Evolutionary conservation across 2,113 vertebrate genomes (phyloP), one percentile per base, ranked within the genome.

Genomic region (Accipiter cooperii): DNA sequence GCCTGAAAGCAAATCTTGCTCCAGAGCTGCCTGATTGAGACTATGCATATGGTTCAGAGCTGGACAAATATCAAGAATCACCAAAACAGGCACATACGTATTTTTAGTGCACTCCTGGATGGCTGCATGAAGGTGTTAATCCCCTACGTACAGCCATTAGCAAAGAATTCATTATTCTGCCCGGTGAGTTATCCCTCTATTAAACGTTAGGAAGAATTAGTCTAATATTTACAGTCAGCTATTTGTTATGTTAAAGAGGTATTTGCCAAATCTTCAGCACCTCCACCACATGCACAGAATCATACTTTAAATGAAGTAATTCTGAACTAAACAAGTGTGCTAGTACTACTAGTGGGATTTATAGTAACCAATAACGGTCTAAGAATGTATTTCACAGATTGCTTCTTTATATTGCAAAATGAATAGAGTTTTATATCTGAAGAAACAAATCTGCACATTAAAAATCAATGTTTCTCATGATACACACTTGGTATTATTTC

Each of bases 391-490:
- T 97, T 98, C 87, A 97, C 83, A 97, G 97, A 97, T 97, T 97
- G 91, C 77, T 97, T 96, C 95, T 97, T 97, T 96, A 96, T 97
- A 97, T 96, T 98, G 94, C 86, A 93, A 97, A 98, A 97, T 97
- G 93, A 97, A 96, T 97, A 98, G 93, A 90, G 95, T 97, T 98
- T 98, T 98, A 87, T 97, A 97, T 97, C 95, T 96, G 85, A 97
- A 97, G 93, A 98, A 98, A 98, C 84, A 98, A 98, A 98, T 97
- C 87, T 97, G 91, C 85, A 95, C 93, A 98, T 97, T 98, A 97
- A 98, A 97, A 96, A 97, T 96, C 95, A 97, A 94, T 98, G 95
- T 96, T 98, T 97, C 97, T 98, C 95, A 95, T 97, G 97, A 97
- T 92, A 96, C 95, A 97, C 84, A 90, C 96, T 97, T 97, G 95